A percentile compares a stretch with the other conserved stretches of the same genome.
Conservation (phyloP, 2,888 invertebrate species). For the Chouioia cunea region DNA sequence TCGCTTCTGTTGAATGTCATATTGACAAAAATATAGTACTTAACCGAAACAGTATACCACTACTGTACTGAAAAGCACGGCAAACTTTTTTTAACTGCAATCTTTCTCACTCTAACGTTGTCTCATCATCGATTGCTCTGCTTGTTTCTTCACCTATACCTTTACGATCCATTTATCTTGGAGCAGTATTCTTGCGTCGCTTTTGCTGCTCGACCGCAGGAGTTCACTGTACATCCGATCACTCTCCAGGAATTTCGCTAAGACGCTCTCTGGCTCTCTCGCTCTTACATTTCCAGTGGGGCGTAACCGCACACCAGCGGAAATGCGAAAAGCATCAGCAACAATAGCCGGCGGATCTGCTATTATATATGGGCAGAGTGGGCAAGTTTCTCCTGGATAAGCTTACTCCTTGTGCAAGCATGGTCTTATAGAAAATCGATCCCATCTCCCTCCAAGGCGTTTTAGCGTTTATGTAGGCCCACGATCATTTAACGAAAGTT, state of each 20-base stretch:
- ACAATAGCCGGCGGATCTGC: constrained; percentile 5
- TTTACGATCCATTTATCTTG: too few relatives aligned
- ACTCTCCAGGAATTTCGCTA: constrained; percentile 35
- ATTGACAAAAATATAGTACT: too few relatives aligned
- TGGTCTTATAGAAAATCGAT: constrained; percentile 33
- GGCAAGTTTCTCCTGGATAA: constrained; percentile 19
- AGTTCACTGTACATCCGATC: constrained; percentile 13
- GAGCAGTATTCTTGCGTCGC: background rate
- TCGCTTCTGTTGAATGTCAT: too few relatives aligned
- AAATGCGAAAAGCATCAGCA: constrained; percentile 23
- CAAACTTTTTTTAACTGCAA: background rate
- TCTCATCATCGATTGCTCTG: background rate
- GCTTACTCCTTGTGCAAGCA: background rate
- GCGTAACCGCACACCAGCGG: background rate
- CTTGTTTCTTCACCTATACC: too few relatives aligned
- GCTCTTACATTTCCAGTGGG: background rate
- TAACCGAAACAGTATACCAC: too few relatives aligned
- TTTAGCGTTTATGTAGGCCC: too few relatives aligned
- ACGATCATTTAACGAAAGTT: too few relatives aligned
- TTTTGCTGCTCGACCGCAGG: constrained; percentile 16
- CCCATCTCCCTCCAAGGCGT: constrained; percentile 1
- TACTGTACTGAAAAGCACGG: too few relatives aligned
- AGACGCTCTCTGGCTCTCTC: constrained; percentile 23
- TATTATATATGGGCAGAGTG: constrained; percentile 18
- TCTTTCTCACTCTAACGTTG: constrained; percentile 9